A percentile compares a stretch with the other conserved stretches of the same genome.
phyloP scores from a whole-genome alignment of 1,140 invertebrate genomes.

The Temnothorax curvispinosus region DNA sequence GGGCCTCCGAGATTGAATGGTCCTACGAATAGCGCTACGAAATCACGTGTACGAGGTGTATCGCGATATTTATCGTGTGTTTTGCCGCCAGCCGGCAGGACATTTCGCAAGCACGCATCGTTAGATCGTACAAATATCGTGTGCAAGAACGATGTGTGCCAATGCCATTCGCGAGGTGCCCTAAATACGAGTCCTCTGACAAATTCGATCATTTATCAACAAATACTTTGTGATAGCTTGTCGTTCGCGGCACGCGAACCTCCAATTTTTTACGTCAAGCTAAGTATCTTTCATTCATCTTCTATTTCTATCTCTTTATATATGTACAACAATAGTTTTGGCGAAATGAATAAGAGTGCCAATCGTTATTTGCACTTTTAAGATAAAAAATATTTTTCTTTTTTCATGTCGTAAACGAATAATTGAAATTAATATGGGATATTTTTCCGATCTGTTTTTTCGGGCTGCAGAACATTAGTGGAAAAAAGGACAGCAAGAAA shows the following conservation, averaged over 20 bases:
- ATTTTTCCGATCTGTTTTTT: not conserved
- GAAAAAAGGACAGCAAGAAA: not conserved
- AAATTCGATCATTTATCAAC: not conserved
- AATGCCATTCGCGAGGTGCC: not conserved
- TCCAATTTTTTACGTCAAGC: not conserved
- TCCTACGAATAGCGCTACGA: slow-evolving; percentile 21
- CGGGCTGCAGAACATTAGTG: not conserved
- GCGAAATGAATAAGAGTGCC: not conserved
- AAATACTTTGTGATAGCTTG: not conserved
- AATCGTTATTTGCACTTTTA: not conserved
- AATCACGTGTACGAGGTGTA: not conserved
- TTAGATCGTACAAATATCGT: slow-evolving; percentile 25
- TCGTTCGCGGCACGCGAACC: not conserved
- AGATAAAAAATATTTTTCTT: not conserved
- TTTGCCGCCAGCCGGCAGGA: not conserved
- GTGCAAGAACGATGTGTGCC: not conserved
- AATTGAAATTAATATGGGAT: not conserved
- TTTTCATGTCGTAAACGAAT: not conserved
- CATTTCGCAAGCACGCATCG: not conserved
- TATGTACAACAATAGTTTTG: not conserved
- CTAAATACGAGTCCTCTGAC: not conserved
- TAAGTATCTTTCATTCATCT: not conserved
- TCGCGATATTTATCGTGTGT: not conserved
- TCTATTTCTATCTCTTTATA: not conserved
- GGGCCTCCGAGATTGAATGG: slow-evolving; percentile 23